Percentiles rank a stretch among this genome's conserved stretches.
Evolutionary conservation across 1,140 invertebrate genomes (phyloP).

Genomic region (Drosophila grimshawi): DNA sequence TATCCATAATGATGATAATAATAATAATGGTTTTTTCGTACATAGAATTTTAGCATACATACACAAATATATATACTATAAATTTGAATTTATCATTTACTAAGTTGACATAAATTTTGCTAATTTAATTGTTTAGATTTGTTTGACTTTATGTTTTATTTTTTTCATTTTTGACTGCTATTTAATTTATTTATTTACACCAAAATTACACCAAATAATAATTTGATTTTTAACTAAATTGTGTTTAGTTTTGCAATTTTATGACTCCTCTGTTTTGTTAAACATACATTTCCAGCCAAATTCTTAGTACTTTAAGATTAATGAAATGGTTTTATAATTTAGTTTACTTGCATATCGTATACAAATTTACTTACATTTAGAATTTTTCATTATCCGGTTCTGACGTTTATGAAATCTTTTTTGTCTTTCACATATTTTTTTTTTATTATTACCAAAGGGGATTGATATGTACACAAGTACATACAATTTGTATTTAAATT

Average conservation of each 20-base stretch:
- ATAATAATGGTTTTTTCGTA: constrained; percentile 53
- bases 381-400: constrained; percentile 51
- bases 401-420: constrained; percentile 30
- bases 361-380: constrained; percentile 67
- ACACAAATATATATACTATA: constrained; percentile 75
- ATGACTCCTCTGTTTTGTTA: constrained; percentile 12
- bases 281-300: constrained; percentile 50
- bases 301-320: constrained; percentile 3
- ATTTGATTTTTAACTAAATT: constrained; percentile 53
- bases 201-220: constrained; percentile 64
- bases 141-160: constrained; percentile 30
- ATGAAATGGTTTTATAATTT: constrained; percentile 20
- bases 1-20: constrained; percentile 66
- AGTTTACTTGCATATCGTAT: constrained; percentile 68
- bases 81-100: constrained; percentile 81
- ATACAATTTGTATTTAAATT: constrained; percentile 14
- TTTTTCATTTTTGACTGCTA: constrained; percentile 32
- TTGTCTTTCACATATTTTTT: constrained; percentile 41
- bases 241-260: constrained; percentile 16
- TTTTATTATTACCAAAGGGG: constrained; percentile 65
- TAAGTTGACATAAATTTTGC: constrained; percentile 82
- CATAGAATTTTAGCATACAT: constrained; percentile 68
- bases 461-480: constrained; percentile 27
- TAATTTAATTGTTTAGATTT: constrained; percentile 69
- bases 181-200: constrained; percentile 65